phyloP scores from a whole-genome alignment of 2,888 invertebrate species.

The Lasius fuliginosus region DNA sequence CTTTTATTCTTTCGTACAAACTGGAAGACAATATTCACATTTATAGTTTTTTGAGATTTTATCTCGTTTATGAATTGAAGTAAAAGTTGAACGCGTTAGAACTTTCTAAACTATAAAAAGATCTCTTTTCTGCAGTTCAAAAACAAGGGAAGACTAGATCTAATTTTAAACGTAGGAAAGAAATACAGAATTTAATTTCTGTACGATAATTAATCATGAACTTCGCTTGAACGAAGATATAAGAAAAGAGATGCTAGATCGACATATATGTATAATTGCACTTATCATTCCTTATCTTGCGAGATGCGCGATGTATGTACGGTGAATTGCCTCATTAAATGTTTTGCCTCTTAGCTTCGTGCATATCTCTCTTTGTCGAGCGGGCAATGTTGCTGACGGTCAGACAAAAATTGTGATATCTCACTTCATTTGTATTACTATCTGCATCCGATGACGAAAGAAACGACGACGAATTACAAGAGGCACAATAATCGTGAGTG shows the following conservation, averaged over 20 bases:
- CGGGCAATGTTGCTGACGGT: neutral
- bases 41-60: neutral
- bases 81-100: neutral
- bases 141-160: neutral
- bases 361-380: slow-evolving; percentile 17
- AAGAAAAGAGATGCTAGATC: slow-evolving; percentile 32
- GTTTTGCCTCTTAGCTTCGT: slow-evolving; percentile 38
- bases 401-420: slow-evolving; percentile 51
- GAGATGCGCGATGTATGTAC: slow-evolving; percentile 33
- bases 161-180: neutral
- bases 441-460: slow-evolving; percentile 37
- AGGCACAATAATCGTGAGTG: slow-evolving; percentile 38
- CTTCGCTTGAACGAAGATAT: slow-evolving; percentile 13
- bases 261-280: slow-evolving; percentile 45
- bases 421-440: slow-evolving; percentile 47
- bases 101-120: neutral
- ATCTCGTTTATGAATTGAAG: neutral
- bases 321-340: slow-evolving; percentile 59
- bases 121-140: neutral
- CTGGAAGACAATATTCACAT: neutral
- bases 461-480: slow-evolving; percentile 30
- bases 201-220: slow-evolving; percentile 35
- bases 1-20: neutral
- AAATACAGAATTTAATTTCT: slow-evolving; percentile 16
- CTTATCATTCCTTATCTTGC: slow-evolving; percentile 50